phyloP scores from a whole-genome alignment of 2,888 invertebrate species.

The Temnothorax rugatulus region DNA sequence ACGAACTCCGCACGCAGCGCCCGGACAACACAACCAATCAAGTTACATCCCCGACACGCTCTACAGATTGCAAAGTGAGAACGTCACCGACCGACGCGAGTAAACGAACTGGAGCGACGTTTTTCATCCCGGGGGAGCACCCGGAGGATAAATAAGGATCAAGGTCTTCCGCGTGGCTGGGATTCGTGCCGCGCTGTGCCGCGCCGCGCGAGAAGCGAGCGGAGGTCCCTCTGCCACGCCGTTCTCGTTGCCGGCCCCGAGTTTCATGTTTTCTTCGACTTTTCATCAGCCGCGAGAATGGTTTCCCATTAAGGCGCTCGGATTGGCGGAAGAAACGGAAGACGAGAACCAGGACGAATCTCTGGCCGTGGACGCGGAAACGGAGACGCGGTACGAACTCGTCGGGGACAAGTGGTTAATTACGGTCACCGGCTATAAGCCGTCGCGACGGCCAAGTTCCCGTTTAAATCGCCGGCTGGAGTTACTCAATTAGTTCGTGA shows the following conservation, averaged over 20 bases:
- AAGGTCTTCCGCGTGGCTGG: conserved; percentile 33
- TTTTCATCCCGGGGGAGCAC: conserved; percentile 33
- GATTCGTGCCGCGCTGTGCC: background rate
- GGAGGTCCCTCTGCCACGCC: background rate
- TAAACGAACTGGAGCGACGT: conserved; percentile 52
- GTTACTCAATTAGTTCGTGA: conserved; percentile 70
- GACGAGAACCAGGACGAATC: conserved; percentile 60
- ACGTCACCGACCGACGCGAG: conserved; percentile 41
- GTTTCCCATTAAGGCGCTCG: conserved; percentile 77
- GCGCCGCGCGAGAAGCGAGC: conserved; percentile 12
- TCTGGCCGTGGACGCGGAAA: conserved; percentile 64
- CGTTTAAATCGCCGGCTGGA: conserved; percentile 70
- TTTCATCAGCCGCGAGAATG: conserved; percentile 79
- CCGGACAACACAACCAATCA: conserved; percentile 43
- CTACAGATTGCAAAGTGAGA: conserved; percentile 49
- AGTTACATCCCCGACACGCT: conserved; percentile 29
- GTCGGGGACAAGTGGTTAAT: conserved; percentile 78
- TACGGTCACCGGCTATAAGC: conserved; percentile 75
- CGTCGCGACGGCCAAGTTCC: conserved; percentile 73
- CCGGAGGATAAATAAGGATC: conserved; percentile 48
- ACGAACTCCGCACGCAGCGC: conserved; percentile 8
- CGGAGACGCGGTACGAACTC: conserved; percentile 66
- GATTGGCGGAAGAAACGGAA: conserved; percentile 74
- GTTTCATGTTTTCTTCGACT: conserved; percentile 74
- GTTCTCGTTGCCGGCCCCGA: conserved; percentile 41